These are phyloP conservation scores for Brachionus angularis DNA, from an alignment of 1,140 invertebrate species.

Conservation along the genomic window DNA sequence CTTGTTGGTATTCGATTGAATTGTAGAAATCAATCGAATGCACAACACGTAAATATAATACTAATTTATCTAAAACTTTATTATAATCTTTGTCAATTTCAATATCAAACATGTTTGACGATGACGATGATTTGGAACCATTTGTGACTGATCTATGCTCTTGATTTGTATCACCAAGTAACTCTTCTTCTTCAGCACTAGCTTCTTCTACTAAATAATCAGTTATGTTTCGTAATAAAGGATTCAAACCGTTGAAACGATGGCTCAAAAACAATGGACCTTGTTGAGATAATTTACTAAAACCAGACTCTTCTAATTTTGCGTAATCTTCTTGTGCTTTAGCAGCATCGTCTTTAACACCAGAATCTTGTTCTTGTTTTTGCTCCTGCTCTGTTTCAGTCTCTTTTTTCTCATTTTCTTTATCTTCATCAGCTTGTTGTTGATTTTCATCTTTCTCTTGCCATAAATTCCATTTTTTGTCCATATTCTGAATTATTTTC, in stretches of 20 bases:
- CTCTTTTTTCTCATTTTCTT: background rate
- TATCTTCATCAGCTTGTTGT: no score
- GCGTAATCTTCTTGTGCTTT: constrained; percentile 8
- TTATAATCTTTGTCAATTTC: constrained; percentile 74
- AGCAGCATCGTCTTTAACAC: background rate
- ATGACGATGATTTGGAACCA: no score
- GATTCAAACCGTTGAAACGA: constrained; percentile 14
- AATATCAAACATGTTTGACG: constrained; percentile 51
- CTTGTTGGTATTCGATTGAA: constrained; percentile 95
- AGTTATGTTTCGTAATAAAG: constrained; percentile 71
- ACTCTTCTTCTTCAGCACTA: constrained; percentile 92
- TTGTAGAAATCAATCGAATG: constrained; percentile 99
- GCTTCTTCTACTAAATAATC: constrained; percentile 98
- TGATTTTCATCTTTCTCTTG: background rate
- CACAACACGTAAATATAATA: constrained; percentile 89
- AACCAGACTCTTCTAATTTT: constrained; percentile 29
- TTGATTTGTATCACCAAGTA: constrained; percentile 66
- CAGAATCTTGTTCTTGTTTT: no score
- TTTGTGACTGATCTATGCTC: no score
- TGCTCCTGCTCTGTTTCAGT: no score
- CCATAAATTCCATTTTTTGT: constrained; percentile 55
- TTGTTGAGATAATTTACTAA: background rate
- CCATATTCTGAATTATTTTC: constrained; percentile 88
- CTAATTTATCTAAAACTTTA: constrained; percentile 73
- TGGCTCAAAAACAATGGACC: background rate